These are phyloP conservation scores for Clostera curtula DNA, from an alignment of 2,888 invertebrate genomes.

Conservation along the genomic window DNA sequence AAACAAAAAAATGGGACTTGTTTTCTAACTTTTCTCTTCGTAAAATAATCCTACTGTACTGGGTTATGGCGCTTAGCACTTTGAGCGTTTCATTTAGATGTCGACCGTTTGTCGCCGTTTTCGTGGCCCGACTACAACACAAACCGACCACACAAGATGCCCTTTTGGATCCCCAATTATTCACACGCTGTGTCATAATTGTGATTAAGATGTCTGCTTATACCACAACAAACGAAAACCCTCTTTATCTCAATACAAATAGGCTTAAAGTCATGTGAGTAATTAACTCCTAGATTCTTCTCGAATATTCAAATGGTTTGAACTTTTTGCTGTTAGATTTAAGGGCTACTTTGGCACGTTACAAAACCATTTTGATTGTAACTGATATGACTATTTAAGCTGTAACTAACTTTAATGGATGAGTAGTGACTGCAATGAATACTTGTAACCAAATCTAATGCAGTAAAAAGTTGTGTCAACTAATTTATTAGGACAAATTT, in stretches of 20 bases:
- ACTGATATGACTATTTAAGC: conserved; percentile 6
- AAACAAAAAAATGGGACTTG: too few species aligned
- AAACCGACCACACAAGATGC: conserved; percentile 27
- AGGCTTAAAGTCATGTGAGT: conserved; percentile 5
- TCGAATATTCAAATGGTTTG: neutral
- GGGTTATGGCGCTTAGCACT: too few species aligned
- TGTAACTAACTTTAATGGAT: conserved; percentile 11
- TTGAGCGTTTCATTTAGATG: too few species aligned
- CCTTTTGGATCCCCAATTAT: conserved; percentile 23
- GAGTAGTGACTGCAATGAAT: conserved; percentile 11
- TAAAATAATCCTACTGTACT: too few species aligned
- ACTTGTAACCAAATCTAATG: neutral
- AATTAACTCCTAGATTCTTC: neutral
- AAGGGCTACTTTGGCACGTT: conserved; percentile 5
- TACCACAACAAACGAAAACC: conserved; percentile 2
- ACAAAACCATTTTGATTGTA: neutral
- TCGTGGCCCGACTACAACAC: conserved; percentile 10
- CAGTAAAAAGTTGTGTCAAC: neutral
- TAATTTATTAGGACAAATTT: too few species aligned
- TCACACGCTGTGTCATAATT: conserved; percentile 36
- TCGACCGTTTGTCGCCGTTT: conserved; percentile 4
- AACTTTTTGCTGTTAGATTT: accelerated
- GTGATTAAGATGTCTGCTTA: conserved; percentile 28
- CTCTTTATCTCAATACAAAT: accelerated
- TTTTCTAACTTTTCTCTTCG: too few species aligned